phyloP scores from a whole-genome alignment of 2,113 vertebrate genomes.

The Chloebia gouldiae region DNA sequence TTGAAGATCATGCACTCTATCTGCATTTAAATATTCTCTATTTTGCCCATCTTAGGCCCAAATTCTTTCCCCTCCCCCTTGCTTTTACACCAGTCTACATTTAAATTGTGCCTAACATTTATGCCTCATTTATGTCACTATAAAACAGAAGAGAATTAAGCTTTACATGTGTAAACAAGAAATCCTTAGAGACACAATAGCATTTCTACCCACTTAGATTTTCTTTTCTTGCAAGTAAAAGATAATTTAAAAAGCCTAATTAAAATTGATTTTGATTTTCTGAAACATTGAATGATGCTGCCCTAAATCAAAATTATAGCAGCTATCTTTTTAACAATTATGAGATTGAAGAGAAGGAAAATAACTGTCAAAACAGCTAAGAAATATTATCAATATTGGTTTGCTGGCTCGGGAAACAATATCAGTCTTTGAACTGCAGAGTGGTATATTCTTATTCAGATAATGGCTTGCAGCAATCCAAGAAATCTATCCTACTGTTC shows the following conservation, averaged over 20 bases:
- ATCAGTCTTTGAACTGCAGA: background rate
- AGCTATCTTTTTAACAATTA: background rate
- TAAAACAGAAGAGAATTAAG: background rate
- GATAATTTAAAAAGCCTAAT: background rate
- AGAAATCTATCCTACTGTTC: background rate
- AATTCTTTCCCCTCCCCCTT: background rate
- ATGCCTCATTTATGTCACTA: background rate
- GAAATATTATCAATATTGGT: background rate
- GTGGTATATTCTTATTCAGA: background rate
- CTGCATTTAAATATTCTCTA: background rate
- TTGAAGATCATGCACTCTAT: background rate
- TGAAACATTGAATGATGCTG: background rate
- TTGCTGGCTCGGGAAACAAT: background rate
- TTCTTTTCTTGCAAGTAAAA: background rate
- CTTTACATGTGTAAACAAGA: background rate
- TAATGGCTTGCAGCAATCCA: background rate
- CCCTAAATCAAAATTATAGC: background rate
- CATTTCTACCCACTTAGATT: background rate
- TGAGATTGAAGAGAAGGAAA: background rate
- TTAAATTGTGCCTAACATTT: background rate
- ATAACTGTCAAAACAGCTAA: background rate
- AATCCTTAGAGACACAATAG: background rate
- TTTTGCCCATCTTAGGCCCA: background rate
- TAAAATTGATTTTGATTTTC: slow-evolving; percentile 19
- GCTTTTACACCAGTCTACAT: background rate